Percentiles rank a stretch among this genome's conserved stretches.
phyloP scores from a whole-genome alignment of 2,113 vertebrate species.

The Bujurquina vittata region DNA sequence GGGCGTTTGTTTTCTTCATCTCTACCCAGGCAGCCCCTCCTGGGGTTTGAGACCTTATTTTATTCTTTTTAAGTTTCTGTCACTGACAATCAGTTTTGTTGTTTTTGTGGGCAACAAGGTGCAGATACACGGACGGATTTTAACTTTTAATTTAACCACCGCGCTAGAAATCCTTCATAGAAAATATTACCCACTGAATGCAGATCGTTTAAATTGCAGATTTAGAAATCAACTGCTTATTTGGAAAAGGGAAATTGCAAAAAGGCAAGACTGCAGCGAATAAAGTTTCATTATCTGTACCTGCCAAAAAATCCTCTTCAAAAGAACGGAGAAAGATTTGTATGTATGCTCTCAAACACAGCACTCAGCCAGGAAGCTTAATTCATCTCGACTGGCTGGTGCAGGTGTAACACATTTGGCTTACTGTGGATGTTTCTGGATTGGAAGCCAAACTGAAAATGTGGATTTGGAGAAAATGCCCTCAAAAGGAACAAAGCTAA shows the following conservation, averaged over 20 bases:
- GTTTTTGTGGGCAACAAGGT: slow-evolving; percentile 24
- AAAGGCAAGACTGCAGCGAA: not conserved
- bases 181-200: not conserved
- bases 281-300: slow-evolving; percentile 9
- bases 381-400: slow-evolving; percentile 42
- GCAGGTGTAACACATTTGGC: slow-evolving; percentile 56
- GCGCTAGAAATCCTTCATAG: slow-evolving; percentile 22
- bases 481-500: slow-evolving; percentile 22
- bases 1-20: slow-evolving; percentile 6
- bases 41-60: slow-evolving; percentile 14
- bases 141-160: slow-evolving; percentile 43
- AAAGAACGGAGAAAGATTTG: slow-evolving; percentile 7
- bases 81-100: slow-evolving; percentile 67
- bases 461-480: slow-evolving; percentile 23
- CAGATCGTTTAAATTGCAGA: slow-evolving; percentile 43
- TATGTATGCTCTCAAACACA: slow-evolving; percentile 23
- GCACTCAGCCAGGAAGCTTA: slow-evolving; percentile 25
- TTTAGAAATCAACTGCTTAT: not conserved
- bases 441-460: slow-evolving; percentile 25
- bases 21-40: not conserved
- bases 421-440: slow-evolving; percentile 16
- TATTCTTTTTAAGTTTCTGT: slow-evolving; percentile 24
- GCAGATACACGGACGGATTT: slow-evolving; percentile 44
- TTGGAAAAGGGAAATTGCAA: not conserved
- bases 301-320: not conserved